These are phyloP conservation scores for Drosophila murphyi DNA, from an alignment of 1,140 invertebrate genomes.

Conservation along the genomic window DNA sequence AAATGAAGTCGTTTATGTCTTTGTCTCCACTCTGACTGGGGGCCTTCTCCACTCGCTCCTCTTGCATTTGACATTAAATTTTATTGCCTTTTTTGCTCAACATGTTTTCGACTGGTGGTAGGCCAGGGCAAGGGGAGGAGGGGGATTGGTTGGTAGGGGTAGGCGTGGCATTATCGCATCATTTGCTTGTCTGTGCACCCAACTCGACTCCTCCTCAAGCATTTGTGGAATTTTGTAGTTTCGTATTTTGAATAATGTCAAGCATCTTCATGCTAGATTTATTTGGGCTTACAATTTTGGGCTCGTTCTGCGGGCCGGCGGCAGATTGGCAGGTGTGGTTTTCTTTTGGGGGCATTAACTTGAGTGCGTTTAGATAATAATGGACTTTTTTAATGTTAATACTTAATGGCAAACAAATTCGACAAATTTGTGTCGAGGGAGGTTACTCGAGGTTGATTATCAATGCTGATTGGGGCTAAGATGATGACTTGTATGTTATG, in stretches of 20 bases:
- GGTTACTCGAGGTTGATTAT: constrained; percentile 2
- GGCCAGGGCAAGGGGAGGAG: neutral
- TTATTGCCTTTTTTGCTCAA: constrained; percentile 77
- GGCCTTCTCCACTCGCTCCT: constrained; percentile 19
- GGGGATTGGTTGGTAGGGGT: neutral
- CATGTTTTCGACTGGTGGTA: neutral
- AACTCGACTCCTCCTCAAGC: constrained; percentile 36
- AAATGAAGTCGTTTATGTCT: constrained; percentile 81
- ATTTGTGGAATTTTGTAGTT: constrained; percentile 73
- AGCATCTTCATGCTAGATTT: constrained; percentile 69
- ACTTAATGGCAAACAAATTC: constrained; percentile 27
- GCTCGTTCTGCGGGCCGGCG: constrained; percentile 30
- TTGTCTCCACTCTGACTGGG: constrained; percentile 10
- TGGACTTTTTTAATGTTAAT: constrained; percentile 5
- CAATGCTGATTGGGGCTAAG: neutral
- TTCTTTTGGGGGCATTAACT: constrained; percentile 29
- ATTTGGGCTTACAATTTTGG: constrained; percentile 49
- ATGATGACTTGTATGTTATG: neutral
- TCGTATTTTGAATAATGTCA: constrained; percentile 76
- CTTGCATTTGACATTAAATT: constrained; percentile 69
- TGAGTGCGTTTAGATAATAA: constrained; percentile 49
- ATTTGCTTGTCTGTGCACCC: constrained; percentile 12
- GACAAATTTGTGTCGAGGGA: constrained; percentile 16
- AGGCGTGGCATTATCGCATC: constrained; percentile 22
- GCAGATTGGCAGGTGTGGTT: constrained; percentile 48